These are phyloP conservation scores for Himalopsyche anomala DNA, from an alignment of 2,888 invertebrate species.

Conservation along the genomic window DNA sequence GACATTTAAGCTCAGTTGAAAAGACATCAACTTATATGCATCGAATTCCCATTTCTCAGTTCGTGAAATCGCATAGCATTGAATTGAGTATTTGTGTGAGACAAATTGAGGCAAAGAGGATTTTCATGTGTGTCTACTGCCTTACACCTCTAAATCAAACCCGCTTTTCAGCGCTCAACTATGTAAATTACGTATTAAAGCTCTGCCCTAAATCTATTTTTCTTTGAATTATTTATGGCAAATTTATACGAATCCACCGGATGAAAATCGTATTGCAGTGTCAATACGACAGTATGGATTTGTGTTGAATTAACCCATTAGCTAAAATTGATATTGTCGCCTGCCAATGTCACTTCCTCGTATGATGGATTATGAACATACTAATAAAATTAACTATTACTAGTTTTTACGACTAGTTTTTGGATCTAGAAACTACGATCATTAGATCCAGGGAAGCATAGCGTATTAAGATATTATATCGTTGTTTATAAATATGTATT, in stretches of 20 bases:
- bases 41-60: background rate
- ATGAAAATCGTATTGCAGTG: background rate
- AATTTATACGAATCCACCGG: background rate
- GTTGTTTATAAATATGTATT: too few species aligned
- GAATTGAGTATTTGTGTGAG: conserved; percentile 32
- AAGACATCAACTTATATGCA: background rate
- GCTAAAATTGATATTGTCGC: too few species aligned
- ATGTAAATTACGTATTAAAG: conserved; percentile 14
- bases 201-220: background rate
- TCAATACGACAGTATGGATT: background rate
- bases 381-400: too few species aligned
- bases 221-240: conserved; percentile 29
- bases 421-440: too few species aligned
- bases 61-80: background rate
- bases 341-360: too few species aligned
- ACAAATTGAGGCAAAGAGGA: conserved; percentile 39
- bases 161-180: conserved; percentile 33
- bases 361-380: too few species aligned
- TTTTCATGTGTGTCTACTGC: conserved; percentile 43
- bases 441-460: too few species aligned
- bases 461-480: too few species aligned
- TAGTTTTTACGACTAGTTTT: too few species aligned
- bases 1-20: too few species aligned
- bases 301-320: too few species aligned
- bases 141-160: conserved; percentile 26